A percentile compares a stretch with the other conserved stretches of the same genome.
Evolutionary conservation across 2,113 vertebrate genomes (phyloP).

Genomic region (Argyrosomus japonicus): DNA sequence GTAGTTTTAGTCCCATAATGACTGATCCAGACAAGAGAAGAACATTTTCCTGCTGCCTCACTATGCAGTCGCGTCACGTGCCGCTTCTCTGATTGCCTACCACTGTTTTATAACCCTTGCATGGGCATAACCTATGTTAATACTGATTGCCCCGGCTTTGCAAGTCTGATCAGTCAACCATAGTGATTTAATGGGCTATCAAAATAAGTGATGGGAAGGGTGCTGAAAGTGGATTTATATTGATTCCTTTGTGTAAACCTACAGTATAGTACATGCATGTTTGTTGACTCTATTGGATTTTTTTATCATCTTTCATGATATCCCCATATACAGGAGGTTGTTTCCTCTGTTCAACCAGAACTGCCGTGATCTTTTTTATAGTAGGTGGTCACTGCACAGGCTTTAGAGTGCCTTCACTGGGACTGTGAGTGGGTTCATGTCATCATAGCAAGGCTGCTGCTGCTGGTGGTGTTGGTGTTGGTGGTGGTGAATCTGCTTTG

Average conservation of each 20-base stretch:
- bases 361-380: constrained; percentile 1
- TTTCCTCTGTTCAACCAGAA: constrained; percentile 3
- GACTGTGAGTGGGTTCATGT: constrained; percentile 51
- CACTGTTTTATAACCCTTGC: constrained; percentile 48
- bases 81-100: constrained; percentile 52
- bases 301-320: neutral
- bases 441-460: constrained; percentile 14
- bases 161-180: constrained; percentile 55
- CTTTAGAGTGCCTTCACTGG: constrained; percentile 36
- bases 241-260: neutral
- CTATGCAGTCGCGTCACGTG: constrained; percentile 51
- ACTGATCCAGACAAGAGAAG: constrained; percentile 3
- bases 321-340: neutral
- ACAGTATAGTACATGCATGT: neutral
- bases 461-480: neutral
- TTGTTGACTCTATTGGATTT: neutral
- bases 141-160: constrained; percentile 53
- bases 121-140: constrained; percentile 57
- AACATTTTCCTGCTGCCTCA: constrained; percentile 16
- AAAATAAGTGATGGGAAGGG: constrained; percentile 35
- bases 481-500: constrained; percentile 26
- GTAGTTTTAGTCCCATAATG: constrained; percentile 21
- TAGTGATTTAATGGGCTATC: constrained; percentile 40
- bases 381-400: constrained; percentile 51
- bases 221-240: neutral